Conservation (phyloP, 2,888 invertebrate genomes). For the Chrysodeixis includens region DNA sequence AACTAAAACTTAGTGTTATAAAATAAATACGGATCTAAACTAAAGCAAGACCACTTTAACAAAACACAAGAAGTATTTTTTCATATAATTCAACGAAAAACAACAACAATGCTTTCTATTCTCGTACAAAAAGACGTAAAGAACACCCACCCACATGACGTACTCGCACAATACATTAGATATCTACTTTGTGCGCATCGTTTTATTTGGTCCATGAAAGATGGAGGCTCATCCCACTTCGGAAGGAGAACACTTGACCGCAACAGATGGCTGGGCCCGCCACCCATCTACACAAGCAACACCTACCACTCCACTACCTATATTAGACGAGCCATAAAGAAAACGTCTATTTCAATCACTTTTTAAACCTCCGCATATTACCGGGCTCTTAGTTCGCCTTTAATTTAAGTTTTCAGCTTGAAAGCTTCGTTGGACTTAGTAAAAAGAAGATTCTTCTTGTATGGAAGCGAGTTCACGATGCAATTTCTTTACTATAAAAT, state of each 20-base stretch:
- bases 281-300: slow-evolving; percentile 60
- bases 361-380: slow-evolving; percentile 31
- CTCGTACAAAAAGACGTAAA: slow-evolving; percentile 39
- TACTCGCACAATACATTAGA: slow-evolving; percentile 50
- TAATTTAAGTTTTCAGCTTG: slow-evolving; percentile 42
- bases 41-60: background rate
- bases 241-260: slow-evolving; percentile 78
- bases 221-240: slow-evolving; percentile 75
- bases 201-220: slow-evolving; percentile 78
- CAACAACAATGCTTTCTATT: slow-evolving; percentile 44
- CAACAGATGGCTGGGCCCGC: slow-evolving; percentile 81
- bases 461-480: slow-evolving; percentile 39
- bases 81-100: slow-evolving; percentile 23
- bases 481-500: slow-evolving; percentile 50
- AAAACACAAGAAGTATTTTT: slow-evolving; percentile 32
- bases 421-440: slow-evolving; percentile 34
- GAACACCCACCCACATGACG: slow-evolving; percentile 49
- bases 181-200: slow-evolving; percentile 57
- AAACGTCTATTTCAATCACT: slow-evolving; percentile 38
- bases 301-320: slow-evolving; percentile 39
- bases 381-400: slow-evolving; percentile 22
- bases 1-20: too few relatives aligned
- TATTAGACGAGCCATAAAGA: slow-evolving; percentile 20
- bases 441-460: slow-evolving; percentile 41
- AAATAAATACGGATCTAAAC: too few relatives aligned